Base-by-base conservation (phyloP, 2,888 invertebrate genomes). In the Monoplex corrugatus region DNA sequence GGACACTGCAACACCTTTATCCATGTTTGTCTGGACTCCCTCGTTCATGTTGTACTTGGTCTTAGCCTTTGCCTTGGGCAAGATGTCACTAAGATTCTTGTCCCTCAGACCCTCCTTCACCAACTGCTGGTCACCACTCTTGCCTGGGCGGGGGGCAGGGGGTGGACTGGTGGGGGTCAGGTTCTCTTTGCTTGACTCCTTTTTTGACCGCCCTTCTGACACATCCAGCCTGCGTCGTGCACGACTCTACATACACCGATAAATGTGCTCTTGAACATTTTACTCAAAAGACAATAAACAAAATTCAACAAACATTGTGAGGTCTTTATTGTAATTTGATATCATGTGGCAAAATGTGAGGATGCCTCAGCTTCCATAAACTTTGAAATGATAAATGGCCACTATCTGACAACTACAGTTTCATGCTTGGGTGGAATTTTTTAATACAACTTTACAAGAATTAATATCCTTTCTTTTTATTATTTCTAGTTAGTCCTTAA, bases 1-100 rank as follows among this genome's bases (percentile, higher is more conserved):
- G 32, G 94, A 94, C 84, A 94, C 91, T 35, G 93, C 91, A 0
- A 94, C 88, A 2, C 94, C 94, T 88, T 94, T 94, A 63, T 93
- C 93, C 91, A 94, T 91, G 91, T 95, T 92, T n/a, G 95, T 94
- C 92, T 95, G 95, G n/a, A 90, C 93, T 90, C 93, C 93, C 90
- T 94, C 94, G 90, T 95, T 94, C 94, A 94, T 93, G 83, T 90
- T 92, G 40, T 43, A 38, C 32, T 89, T 90, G 40, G 45, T 35
- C 0, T 38, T 45, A 13, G 88, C 32, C 40, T 40, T 44, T 28
- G 43, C 28, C 82, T 88, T 87, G 84, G 87, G 87, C 44, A 91
- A 89, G 63, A 91, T 87, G 87, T 91, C 92, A 32, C 85, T 90
- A 63, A 92, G 87, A 63, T 91, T 91, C 78, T 92, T 92, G 86